phyloP scores from a whole-genome alignment of 2,888 invertebrate genomes.

The Trachelus stipa region DNA sequence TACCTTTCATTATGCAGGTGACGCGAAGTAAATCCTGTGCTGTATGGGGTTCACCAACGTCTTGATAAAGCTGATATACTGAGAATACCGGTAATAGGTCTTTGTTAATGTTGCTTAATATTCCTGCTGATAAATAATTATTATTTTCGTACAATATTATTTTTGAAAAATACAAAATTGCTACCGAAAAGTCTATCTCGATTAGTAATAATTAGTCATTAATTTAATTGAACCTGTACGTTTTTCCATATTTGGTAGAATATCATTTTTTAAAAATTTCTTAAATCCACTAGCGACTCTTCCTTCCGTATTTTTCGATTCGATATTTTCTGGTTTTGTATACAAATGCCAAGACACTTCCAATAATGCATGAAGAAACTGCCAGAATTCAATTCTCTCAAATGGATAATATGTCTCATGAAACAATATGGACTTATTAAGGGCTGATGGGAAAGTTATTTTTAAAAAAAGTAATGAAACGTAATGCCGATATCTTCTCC shows the following conservation, averaged over 20 bases:
- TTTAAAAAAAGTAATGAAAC: not conserved
- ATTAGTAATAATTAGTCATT: not conserved
- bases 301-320: constrained; percentile 64
- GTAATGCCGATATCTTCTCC: not conserved
- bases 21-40: constrained; percentile 65
- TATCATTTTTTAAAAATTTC: constrained; percentile 68
- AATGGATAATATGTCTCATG: constrained; percentile 70
- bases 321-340: constrained; percentile 61
- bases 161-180: not conserved
- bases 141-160: not conserved
- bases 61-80: constrained; percentile 67
- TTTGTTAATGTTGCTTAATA: constrained; percentile 30
- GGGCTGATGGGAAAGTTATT: constrained; percentile 23
- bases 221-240: constrained; percentile 62
- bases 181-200: not conserved
- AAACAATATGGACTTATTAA: constrained; percentile 49
- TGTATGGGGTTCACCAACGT: constrained; percentile 68
- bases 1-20: constrained; percentile 39
- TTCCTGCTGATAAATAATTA: constrained; percentile 23
- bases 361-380: constrained; percentile 71
- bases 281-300: constrained; percentile 69
- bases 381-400: constrained; percentile 74
- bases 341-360: constrained; percentile 69
- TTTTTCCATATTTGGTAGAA: constrained; percentile 66
- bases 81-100: constrained; percentile 66